Percentiles rank a stretch among this genome's conserved stretches.
Conservation (phyloP, 2,113 vertebrate species). For the Hucho hucho region DNA sequence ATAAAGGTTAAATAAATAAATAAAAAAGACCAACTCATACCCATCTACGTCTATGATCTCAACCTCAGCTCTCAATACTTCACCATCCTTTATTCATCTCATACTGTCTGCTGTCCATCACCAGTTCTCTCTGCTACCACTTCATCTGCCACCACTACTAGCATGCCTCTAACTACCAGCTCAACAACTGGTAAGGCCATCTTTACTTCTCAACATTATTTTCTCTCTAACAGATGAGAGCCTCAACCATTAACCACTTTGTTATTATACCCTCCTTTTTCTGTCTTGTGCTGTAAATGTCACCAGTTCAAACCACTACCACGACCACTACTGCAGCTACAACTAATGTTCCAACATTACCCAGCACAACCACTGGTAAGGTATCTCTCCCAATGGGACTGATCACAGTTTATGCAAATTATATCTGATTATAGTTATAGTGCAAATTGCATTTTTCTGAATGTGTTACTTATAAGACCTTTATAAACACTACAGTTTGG, state of each 20-base stretch:
- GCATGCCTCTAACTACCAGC: conserved; percentile 56
- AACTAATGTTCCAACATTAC: conserved; percentile 35
- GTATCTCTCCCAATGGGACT: conserved; percentile 3
- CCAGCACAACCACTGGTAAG: conserved; percentile 44
- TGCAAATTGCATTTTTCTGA: not conserved
- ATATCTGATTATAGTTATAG: not conserved
- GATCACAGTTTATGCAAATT: not conserved
- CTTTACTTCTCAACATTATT: not conserved
- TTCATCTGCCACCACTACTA: conserved; percentile 43
- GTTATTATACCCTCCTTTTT: not conserved
- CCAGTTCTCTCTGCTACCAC: conserved; percentile 49
- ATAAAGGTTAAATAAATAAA: too few species aligned
- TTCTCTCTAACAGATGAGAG: not conserved
- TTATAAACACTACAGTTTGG: not conserved
- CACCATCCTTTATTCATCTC: not conserved
- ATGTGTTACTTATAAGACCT: not conserved
- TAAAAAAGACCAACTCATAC: too few species aligned
- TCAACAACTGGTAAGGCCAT: conserved; percentile 52
- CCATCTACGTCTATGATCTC: too few species aligned
- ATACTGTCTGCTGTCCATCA: conserved; percentile 22
- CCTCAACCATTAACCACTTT: not conserved
- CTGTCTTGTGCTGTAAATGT: conserved; percentile 32
- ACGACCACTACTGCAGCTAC: conserved; percentile 19
- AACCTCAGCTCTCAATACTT: not conserved
- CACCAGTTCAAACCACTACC: conserved; percentile 31